Evolutionary conservation across 2,113 vertebrate genomes (phyloP).

Genomic region (Balaenoptera acutorostrata): DNA sequence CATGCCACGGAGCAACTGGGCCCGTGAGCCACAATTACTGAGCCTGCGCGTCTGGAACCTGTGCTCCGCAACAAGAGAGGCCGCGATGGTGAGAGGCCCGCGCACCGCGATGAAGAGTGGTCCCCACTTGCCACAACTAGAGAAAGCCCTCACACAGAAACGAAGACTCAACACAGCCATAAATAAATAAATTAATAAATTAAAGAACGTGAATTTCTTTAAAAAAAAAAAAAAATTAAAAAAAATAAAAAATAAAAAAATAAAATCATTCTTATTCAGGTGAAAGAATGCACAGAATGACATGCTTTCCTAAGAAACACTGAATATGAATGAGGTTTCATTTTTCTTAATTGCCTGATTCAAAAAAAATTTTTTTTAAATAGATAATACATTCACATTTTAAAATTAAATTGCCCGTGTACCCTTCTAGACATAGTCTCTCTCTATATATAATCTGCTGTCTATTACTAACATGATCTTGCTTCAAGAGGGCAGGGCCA

Average conservation of each 20-base stretch:
- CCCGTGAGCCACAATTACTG: too few relatives aligned
- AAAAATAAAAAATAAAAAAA: not conserved
- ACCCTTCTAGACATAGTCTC: not conserved
- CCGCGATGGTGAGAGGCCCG: too few relatives aligned
- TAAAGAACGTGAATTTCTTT: too few relatives aligned
- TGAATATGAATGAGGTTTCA: not conserved
- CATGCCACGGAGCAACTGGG: too few relatives aligned
- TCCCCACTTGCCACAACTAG: too few relatives aligned
- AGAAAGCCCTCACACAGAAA: too few relatives aligned
- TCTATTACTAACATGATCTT: not conserved
- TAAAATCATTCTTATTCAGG: not conserved
- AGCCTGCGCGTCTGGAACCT: too few relatives aligned
- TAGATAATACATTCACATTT: not conserved
- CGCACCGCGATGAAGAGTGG: too few relatives aligned
- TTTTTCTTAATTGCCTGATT: not conserved
- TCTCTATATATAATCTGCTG: not conserved
- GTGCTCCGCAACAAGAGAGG: too few relatives aligned
- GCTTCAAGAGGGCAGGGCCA: not conserved
- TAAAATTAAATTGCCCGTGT: not conserved
- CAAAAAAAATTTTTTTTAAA: not conserved
- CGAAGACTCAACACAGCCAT: too few relatives aligned
- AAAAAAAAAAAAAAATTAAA: too few relatives aligned
- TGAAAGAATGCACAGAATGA: slow-evolving; percentile 16
- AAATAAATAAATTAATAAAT: too few relatives aligned
- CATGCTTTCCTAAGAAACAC: slow-evolving; percentile 3